These are phyloP conservation scores for Bolinopsis microptera DNA, from an alignment of 37 sponge, comb jelly and placozoan genomes.

Conservation along the genomic window DNA sequence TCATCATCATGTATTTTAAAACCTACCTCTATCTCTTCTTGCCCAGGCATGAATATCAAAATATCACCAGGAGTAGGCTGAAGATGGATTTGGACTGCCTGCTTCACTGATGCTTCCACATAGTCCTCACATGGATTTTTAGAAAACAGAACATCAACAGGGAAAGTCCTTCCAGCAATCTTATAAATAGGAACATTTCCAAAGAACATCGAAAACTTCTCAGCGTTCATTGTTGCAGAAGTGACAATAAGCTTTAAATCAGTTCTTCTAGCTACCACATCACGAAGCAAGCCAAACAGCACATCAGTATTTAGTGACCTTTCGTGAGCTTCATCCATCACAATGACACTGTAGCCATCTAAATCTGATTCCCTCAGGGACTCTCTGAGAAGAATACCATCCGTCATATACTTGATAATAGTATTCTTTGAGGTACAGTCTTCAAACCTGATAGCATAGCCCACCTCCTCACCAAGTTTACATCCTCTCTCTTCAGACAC, in stretches of 20 bases:
- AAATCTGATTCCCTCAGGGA: slow-evolving; percentile 95
- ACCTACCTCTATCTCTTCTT: slow-evolving; percentile 90
- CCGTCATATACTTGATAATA: slow-evolving; percentile 99
- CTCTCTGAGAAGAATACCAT: slow-evolving; percentile 97
- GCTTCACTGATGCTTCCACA: slow-evolving; percentile 93
- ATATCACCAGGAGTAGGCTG: slow-evolving; percentile 88
- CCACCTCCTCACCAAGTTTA: slow-evolving; percentile 90
- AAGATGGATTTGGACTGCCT: slow-evolving; percentile 95
- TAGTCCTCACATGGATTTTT: slow-evolving; percentile 91
- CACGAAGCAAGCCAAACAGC: slow-evolving; percentile 95
- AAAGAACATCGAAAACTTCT: slow-evolving; percentile 96
- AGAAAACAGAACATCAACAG: slow-evolving; percentile 89
- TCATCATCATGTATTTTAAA: too few species aligned
- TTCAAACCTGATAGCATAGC: slow-evolving; percentile 98
- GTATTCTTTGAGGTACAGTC: slow-evolving; percentile 94
- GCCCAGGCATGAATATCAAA: slow-evolving; percentile 98
- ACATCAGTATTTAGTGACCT: slow-evolving; percentile 99
- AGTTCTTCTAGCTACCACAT: slow-evolving; percentile 91
- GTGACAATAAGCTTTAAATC: slow-evolving; percentile 98
- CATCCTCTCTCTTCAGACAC: slow-evolving; percentile 90
- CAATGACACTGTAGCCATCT: slow-evolving; percentile 92
- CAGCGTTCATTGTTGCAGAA: slow-evolving; percentile 99
- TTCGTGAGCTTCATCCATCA: slow-evolving; percentile 99
- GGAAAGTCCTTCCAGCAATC: slow-evolving; percentile 98
- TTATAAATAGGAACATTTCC: slow-evolving; percentile 96